Base-by-base conservation (phyloP, 2,113 vertebrate species). In the Bostrychus sinensis region DNA sequence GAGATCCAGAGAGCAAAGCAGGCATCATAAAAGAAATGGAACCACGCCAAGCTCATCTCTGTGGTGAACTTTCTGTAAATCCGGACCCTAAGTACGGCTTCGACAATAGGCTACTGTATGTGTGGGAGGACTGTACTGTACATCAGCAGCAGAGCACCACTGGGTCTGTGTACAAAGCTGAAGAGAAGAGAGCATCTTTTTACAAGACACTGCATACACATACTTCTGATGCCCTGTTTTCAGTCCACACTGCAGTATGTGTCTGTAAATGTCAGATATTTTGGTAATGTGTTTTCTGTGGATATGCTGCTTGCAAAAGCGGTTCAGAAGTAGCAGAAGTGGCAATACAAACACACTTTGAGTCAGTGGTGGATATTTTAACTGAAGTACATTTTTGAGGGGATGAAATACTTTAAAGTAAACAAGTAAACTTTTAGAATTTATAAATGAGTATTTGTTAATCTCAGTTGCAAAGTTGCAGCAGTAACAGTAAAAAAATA, bases 51-150 rank as follows among this genome's bases (percentile, higher is more conserved):
- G 14, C 45, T 38, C n/a, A 16, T 67, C 58, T 75, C 10, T 26
- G 26, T 54, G 64, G 43, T 77, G 68, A 79, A 75, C 67, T 67
- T 62, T 66, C 25, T 26, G 70, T 34, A 56, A 34, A 73, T 20
- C 26, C 28, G 56, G 45, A 64, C 36, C 22, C 16, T 48, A 14
- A 48, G 14, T 25, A 65, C 53, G 37, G 60, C 71, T 62, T 71
- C 38, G 66, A 80, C 57, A 82, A 76, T 43, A 80, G 63, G 23
- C 63, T 62, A 32, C 9, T 56, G 60, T 41, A 36, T 73, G 64
- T 67, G 75, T 77, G 77, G 73, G 76, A 45, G 42, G 42, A 20
- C 3, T 13, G 45, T 22, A 13, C 12, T 16, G 45, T 25, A 25
- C 22, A 48, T 20, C 45, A 48, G 20, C 45, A 2, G 20, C 45